Evolutionary conservation across 2,797 vertebrate genomes (phyloP), one percentile per base, ranked within the genome.

Genomic region (Rousettus madagascariensis): DNA sequence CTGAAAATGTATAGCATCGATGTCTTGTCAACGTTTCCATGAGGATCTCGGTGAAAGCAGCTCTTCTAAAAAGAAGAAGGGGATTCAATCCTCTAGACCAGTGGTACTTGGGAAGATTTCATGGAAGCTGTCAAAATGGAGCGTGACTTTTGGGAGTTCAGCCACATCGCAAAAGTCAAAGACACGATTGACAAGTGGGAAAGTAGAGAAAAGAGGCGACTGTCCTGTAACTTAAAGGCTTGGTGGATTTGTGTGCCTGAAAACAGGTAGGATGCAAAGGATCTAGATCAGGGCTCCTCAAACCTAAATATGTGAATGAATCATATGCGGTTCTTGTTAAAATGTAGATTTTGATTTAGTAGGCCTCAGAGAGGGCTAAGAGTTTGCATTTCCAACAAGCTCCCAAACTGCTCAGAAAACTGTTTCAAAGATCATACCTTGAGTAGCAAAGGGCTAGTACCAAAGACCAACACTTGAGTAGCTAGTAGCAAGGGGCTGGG

Each of bases 1-100:
- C 11, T 80, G 96, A 97, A 97, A 97, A 86, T 2, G 9, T 57
- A 79, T 65, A 86, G 51, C 53, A 79, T 95, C 90, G 84, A 0
- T 96, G 84, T 90, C 95, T 96, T 97, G 65, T 93, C 96, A 89
- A 20, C 13, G 2, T 86, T 98, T 95, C 93, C 89, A 36, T 24
- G 68, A 36, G 78, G 49, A 83, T 38, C 65, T 96, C 88, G 71
- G 41, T 84, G 95, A 96, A 97, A 94, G n/a, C 55, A 83, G 71
- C 90, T 95, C 30, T 80, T 57, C 30, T 90, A 71, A 59, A 97
- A 96, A 96, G 24, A 2, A 2, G 77, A 94, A 80, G 55, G 38
- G 93, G 75, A 46, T 88, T 95, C 78, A 91, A 41, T 41, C 30
- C 28, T 75, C 93, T 79, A 59, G 84, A 77, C 69, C 80, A 55